phyloP scores from a whole-genome alignment of 1,140 invertebrate species.

The Drosophila nigromelanica region DNA sequence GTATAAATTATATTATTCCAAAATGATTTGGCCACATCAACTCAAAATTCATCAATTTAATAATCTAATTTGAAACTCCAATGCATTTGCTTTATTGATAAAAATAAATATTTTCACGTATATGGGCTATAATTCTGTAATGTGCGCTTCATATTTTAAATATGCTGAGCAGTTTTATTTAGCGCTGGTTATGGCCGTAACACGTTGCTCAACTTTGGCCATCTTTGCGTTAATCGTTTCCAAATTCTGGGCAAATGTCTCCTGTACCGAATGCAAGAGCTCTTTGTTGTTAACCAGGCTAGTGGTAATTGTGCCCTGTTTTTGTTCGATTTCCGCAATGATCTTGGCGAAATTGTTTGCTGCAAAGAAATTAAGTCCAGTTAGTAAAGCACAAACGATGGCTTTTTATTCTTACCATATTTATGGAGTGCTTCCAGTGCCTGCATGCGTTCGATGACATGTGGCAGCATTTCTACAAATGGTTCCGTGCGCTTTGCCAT shows the following conservation, averaged over 20 bases:
- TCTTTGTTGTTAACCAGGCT: slow-evolving; percentile 91
- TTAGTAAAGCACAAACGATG: background rate
- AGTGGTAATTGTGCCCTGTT: slow-evolving; percentile 90
- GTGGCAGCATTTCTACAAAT: slow-evolving; percentile 90
- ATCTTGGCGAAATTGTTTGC: slow-evolving; percentile 94
- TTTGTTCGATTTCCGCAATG: slow-evolving; percentile 91
- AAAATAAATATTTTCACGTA: slow-evolving; percentile 41
- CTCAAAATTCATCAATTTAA: too few relatives aligned
- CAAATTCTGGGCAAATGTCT: slow-evolving; percentile 90
- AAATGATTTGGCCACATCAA: too few relatives aligned
- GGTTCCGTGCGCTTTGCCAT: slow-evolving; percentile 93
- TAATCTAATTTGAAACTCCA: background rate
- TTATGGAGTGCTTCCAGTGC: slow-evolving; percentile 93
- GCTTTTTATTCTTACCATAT: slow-evolving; percentile 87
- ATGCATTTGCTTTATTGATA: slow-evolving; percentile 31
- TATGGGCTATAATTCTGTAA: slow-evolving; percentile 11
- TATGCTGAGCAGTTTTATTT: slow-evolving; percentile 45
- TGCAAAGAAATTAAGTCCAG: slow-evolving; percentile 84
- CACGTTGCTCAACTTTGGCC: slow-evolving; percentile 89
- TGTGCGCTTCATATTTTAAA: slow-evolving; percentile 21
- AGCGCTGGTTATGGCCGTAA: slow-evolving; percentile 84
- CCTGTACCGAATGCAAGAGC: slow-evolving; percentile 91
- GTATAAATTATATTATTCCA: too few relatives aligned
- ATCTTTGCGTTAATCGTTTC: slow-evolving; percentile 91
- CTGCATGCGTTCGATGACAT: slow-evolving; percentile 92